These are phyloP conservation scores for Eulithis prunata DNA, from an alignment of 2,888 invertebrate genomes.

Conservation along the genomic window DNA sequence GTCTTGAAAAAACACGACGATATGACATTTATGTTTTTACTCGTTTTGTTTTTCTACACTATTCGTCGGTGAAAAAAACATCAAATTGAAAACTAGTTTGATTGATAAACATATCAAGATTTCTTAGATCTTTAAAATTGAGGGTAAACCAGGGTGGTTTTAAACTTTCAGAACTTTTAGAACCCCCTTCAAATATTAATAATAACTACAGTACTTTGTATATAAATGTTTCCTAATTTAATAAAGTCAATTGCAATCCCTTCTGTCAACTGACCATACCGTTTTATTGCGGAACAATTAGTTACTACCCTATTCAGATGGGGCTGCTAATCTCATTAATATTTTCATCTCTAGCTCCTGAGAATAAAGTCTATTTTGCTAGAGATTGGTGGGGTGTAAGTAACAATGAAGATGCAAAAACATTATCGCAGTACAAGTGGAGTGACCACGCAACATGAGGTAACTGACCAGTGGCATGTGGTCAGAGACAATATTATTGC, in stretches of 20 bases:
- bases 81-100: too few relatives aligned
- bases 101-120: too few relatives aligned
- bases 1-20: too few relatives aligned
- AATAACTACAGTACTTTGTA: conserved; percentile 5
- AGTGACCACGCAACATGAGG: conserved; percentile 56
- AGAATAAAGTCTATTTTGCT: conserved; percentile 43
- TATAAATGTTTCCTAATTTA: conserved; percentile 45
- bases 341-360: conserved; percentile 39
- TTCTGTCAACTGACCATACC: conserved; percentile 63
- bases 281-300: conserved; percentile 76
- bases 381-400: background rate
- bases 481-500: conserved; percentile 57
- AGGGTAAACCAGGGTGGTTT: too few relatives aligned
- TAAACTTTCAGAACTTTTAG: too few relatives aligned
- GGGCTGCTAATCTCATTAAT: conserved; percentile 38
- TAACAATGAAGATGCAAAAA: conserved; percentile 40
- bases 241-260: conserved; percentile 59
- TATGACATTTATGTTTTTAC: too few relatives aligned
- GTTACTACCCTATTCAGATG: conserved; percentile 38
- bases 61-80: too few relatives aligned
- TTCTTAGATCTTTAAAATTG: too few relatives aligned
- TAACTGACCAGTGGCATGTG: conserved; percentile 65
- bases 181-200: too few relatives aligned
- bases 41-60: too few relatives aligned
- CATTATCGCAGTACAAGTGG: conserved; percentile 46